Base-by-base conservation (phyloP, 2,113 vertebrate genomes). In the Barbus barbus region DNA sequence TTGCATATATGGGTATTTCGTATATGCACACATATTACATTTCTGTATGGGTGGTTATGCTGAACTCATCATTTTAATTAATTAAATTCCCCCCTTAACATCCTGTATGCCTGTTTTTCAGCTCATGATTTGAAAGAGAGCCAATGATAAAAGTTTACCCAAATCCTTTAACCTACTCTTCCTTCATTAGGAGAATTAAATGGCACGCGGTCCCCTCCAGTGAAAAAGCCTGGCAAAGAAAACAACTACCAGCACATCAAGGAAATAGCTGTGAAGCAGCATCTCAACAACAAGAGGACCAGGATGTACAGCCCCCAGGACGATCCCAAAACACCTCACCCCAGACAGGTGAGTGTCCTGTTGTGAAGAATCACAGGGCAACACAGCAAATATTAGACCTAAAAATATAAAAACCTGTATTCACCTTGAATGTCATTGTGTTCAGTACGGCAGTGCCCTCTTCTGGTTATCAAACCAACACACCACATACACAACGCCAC, bases 391-490 rank as follows among this genome's bases (percentile, higher is more conserved):
- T 33, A 31, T 33, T 67, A 6, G 12, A 24, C 71, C 3, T 16
- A 22, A 2, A 38, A n/a, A 46, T 26, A 73, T 46, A 73, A 51
- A 65, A 41, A 28, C 41, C 24, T 38, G 58, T 78, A 63, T 73
- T 78, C 77, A 85, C 44, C 53, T 78, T 80, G 48, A 58, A 75
- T 78, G 82, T 51, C 48, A 51, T 24, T 58, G 82, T 86, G 80
- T 82, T 82, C 87, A 87, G 85, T 90, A 88, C 87, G 84, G 89
- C 87, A 87, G 91, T 90, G 91, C 92, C 92, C 90, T 91, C 93
- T 91, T 87, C 91, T 94, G 92, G 92, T 83, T 86, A 78, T 83
- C 83, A 44, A 16, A 84, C 28, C 28, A 67, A 53, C 22, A 77
- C 36, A 51, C 31, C 24, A 72, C 22, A 60, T 12, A 78, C 51